These are phyloP conservation scores for Acanthoscelides obtectus DNA, from an alignment of 2,888 invertebrate genomes.

Conservation along the genomic window DNA sequence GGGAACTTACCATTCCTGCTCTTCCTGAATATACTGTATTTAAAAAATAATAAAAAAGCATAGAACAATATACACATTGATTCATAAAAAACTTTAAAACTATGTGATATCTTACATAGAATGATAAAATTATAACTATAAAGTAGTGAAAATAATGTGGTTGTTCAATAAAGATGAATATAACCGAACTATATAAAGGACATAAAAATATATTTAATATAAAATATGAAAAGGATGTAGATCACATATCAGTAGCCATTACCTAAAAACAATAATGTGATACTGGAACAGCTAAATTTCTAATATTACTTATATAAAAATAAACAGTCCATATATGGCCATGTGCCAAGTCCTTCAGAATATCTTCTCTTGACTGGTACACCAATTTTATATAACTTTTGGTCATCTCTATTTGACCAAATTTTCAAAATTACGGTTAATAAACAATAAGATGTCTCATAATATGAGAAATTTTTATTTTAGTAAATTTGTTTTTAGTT, in stretches of 20 bases:
- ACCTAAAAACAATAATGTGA: neutral
- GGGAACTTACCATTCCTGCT: conserved; percentile 4
- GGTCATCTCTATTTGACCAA: neutral
- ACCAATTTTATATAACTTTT: neutral
- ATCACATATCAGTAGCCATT: neutral
- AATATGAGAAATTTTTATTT: too few species aligned
- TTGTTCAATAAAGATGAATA: neutral
- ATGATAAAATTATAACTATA: neutral
- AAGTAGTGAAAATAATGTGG: neutral
- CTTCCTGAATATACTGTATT: conserved; percentile 10
- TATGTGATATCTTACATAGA: neutral
- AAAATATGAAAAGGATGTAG: neutral
- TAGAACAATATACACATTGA: conserved; percentile 11
- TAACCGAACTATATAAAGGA: neutral
- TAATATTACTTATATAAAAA: neutral
- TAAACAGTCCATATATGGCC: neutral
- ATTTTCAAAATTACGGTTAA: neutral
- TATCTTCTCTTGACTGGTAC: neutral
- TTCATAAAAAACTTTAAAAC: neutral
- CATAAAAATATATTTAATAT: neutral
- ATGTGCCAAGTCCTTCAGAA: neutral
- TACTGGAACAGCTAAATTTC: neutral
- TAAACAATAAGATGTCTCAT: too few species aligned
- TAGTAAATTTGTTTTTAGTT: too few species aligned
- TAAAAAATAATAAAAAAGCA: conserved; percentile 10